Evolutionary conservation across 2,888 invertebrate species (phyloP).

Genomic region (Lobophora halterata): DNA sequence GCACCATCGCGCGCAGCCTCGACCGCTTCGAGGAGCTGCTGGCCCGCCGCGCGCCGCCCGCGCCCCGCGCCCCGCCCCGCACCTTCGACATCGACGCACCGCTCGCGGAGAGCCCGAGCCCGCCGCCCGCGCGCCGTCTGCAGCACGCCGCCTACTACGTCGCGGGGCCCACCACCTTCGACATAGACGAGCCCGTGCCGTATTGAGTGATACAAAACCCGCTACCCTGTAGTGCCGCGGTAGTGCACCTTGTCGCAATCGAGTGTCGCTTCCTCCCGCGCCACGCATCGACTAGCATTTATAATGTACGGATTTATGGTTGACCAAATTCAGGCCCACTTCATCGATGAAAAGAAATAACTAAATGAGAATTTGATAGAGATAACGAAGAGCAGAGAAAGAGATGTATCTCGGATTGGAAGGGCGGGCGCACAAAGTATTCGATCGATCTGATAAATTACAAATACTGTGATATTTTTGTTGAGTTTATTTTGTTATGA

Average conservation of each 20-base stretch:
- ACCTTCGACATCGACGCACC: constrained; percentile 45
- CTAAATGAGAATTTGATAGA: too few species aligned
- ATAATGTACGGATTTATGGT: too few species aligned
- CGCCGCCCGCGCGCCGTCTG: constrained; percentile 25
- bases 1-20: constrained; percentile 73
- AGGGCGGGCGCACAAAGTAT: too few species aligned
- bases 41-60: constrained; percentile 40
- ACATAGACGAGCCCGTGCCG: constrained; percentile 77
- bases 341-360: too few species aligned
- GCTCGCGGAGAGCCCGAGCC: constrained; percentile 17
- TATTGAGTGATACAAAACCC: too few species aligned
- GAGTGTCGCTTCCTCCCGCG: constrained; percentile 5
- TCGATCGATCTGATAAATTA: constrained; percentile 3
- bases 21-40: constrained; percentile 63
- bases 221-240: too few species aligned
- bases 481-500: constrained; percentile 20
- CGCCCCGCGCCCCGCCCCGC: constrained; percentile 21
- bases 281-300: too few species aligned
- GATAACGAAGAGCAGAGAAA: too few species aligned
- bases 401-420: too few species aligned
- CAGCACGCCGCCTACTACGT: constrained; percentile 49
- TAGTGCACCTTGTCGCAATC: constrained; percentile 8
- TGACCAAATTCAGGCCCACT: too few species aligned
- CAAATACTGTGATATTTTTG: constrained; percentile 16
- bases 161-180: constrained; percentile 76